Evolutionary conservation across 2,797 vertebrate genomes (phyloP).

Genomic region (Delichon dasypus): DNA sequence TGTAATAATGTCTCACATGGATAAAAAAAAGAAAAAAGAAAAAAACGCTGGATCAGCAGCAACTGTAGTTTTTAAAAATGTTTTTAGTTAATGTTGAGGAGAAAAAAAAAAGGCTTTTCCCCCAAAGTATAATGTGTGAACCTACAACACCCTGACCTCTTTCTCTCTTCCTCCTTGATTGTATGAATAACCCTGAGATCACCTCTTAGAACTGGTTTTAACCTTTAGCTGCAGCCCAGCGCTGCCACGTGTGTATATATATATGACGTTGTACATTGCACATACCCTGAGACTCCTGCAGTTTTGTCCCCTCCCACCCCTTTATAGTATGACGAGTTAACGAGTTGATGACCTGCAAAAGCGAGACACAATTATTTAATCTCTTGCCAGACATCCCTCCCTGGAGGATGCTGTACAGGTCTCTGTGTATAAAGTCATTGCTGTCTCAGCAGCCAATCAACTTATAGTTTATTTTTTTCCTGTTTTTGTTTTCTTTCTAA

Average conservation of each 20-base stretch:
- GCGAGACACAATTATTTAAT: constrained; percentile 86
- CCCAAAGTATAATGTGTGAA: constrained; percentile 99
- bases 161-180: constrained; percentile 99
- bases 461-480: constrained; percentile 82
- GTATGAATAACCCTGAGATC: constrained; percentile 99
- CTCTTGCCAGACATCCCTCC: constrained; percentile 80
- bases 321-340: constrained; percentile 86
- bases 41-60: constrained; percentile 89
- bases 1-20: constrained; percentile 96
- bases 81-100: constrained; percentile 98
- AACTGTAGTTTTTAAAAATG: constrained; percentile 96
- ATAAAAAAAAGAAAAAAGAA: constrained; percentile 81
- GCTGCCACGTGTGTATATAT: constrained; percentile 99
- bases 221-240: constrained; percentile 92
- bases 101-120: constrained; percentile 94
- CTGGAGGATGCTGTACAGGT: constrained; percentile 82
- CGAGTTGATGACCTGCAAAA: constrained; percentile 86
- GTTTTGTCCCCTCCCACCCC: constrained; percentile 81
- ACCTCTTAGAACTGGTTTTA: constrained; percentile 99
- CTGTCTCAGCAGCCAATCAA: constrained; percentile 89
- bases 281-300: constrained; percentile 83
- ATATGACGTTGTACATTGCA: constrained; percentile 99
- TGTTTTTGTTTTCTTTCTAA: constrained; percentile 85
- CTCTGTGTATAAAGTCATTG: constrained; percentile 87
- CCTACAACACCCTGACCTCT: constrained; percentile 99